Percentiles rank a stretch among this genome's conserved stretches.
Evolutionary conservation across 2,113 vertebrate genomes (phyloP).

Genomic region (Eulemur macaco): DNA sequence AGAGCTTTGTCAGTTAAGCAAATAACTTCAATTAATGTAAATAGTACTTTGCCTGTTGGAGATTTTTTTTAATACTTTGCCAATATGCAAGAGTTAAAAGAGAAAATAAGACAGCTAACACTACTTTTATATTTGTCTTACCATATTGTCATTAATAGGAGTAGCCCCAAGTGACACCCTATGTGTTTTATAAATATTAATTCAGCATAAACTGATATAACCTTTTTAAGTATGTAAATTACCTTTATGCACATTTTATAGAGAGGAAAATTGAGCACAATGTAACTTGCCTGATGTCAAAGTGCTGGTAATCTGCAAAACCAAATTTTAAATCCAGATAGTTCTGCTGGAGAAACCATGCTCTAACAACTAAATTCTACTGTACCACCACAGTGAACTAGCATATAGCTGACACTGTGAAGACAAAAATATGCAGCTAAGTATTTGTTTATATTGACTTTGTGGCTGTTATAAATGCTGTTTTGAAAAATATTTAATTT

Average conservation of each 20-base stretch:
- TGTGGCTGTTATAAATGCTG: neutral
- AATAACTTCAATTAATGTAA: neutral
- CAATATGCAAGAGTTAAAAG: neutral
- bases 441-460: neutral
- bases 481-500: neutral
- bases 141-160: neutral
- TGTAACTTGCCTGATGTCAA: neutral
- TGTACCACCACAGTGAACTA: neutral
- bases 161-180: neutral
- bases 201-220: neutral
- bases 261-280: neutral
- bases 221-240: neutral
- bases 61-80: neutral
- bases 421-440: neutral
- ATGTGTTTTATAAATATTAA: neutral
- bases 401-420: neutral
- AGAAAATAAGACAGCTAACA: neutral
- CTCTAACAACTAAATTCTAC: neutral
- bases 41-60: neutral
- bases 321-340: neutral
- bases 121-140: neutral
- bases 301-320: neutral
- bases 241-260: neutral
- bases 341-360: neutral
- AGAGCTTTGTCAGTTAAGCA: neutral